Evolutionary conservation across 2,113 vertebrate species (phyloP).

Genomic region (Xiphophorus maculatus): DNA sequence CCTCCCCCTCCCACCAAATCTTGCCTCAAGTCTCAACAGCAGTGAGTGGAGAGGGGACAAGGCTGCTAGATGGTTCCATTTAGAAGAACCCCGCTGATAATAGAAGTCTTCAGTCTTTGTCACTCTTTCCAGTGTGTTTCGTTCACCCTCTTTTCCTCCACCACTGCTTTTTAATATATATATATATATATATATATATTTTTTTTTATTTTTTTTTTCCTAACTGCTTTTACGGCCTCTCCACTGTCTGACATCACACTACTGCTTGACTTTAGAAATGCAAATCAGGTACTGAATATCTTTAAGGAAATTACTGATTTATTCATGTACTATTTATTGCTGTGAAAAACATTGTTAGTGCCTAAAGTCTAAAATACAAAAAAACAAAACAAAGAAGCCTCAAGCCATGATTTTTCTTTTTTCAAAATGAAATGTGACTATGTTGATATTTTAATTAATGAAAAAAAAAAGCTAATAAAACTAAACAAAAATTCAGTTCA

Average conservation of each 20-base stretch:
- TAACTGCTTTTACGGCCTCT: constrained; percentile 29
- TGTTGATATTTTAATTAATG: not conserved
- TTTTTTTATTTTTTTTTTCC: constrained; percentile 25
- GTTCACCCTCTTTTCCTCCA: constrained; percentile 20
- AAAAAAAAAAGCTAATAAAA: too few species aligned
- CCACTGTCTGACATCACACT: constrained; percentile 19
- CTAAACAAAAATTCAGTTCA: too few species aligned
- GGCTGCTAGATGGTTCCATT: constrained; percentile 68
- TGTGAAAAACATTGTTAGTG: not conserved
- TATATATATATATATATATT: not conserved
- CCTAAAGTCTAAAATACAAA: not conserved
- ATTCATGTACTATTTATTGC: constrained; percentile 2
- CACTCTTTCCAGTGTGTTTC: constrained; percentile 40
- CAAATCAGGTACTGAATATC: constrained; percentile 13
- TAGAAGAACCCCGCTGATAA: constrained; percentile 72
- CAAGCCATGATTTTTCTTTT: not conserved
- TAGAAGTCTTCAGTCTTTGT: constrained; percentile 73
- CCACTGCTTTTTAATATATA: constrained; percentile 50
- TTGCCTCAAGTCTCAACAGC: constrained; percentile 59
- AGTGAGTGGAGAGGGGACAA: constrained; percentile 57
- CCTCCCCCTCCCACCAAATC: not conserved
- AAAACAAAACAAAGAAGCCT: too few species aligned
- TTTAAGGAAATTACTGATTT: not conserved
- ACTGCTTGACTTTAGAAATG: constrained; percentile 10
- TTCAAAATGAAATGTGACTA: not conserved